Percentiles rank a stretch among this genome's conserved stretches.
phyloP scores from a whole-genome alignment of 2,888 invertebrate species.

The Agriopis aurantiaria region DNA sequence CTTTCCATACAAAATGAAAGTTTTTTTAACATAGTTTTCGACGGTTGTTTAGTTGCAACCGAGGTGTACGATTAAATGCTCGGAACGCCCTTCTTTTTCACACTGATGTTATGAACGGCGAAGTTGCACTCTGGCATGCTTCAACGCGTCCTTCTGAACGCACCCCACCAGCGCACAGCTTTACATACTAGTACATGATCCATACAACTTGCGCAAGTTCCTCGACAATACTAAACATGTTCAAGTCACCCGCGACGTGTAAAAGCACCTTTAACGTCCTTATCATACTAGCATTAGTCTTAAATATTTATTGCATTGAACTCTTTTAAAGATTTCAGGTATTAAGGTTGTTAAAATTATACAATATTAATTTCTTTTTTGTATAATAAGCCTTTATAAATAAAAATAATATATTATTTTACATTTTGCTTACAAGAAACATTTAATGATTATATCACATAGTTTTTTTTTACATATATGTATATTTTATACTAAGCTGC shows the following conservation, averaged over 20 bases:
- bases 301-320: background rate
- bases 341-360: conserved; percentile 26
- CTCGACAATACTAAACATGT: background rate
- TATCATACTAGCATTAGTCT: background rate
- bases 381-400: conserved; percentile 10
- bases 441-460: conserved; percentile 17
- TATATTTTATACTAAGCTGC: background rate
- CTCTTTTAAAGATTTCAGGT: background rate
- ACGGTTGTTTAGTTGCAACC: too few relatives aligned
- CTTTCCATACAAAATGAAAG: too few relatives aligned
- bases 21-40: too few relatives aligned
- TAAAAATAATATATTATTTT: conserved; percentile 16
- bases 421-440: conserved; percentile 14
- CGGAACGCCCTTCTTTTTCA: too few relatives aligned
- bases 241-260: background rate
- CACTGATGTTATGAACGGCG: too few relatives aligned
- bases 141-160: too few relatives aligned
- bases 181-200: too few relatives aligned
- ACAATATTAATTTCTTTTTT: conserved; percentile 22
- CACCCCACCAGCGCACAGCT: too few relatives aligned
- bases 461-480: conserved; percentile 12
- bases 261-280: background rate
- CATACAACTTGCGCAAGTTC: too few relatives aligned
- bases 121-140: too few relatives aligned
- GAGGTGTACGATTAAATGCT: too few relatives aligned